Conservation (phyloP, 2,797 vertebrate genomes). For the Bufotes viridis region DNA sequence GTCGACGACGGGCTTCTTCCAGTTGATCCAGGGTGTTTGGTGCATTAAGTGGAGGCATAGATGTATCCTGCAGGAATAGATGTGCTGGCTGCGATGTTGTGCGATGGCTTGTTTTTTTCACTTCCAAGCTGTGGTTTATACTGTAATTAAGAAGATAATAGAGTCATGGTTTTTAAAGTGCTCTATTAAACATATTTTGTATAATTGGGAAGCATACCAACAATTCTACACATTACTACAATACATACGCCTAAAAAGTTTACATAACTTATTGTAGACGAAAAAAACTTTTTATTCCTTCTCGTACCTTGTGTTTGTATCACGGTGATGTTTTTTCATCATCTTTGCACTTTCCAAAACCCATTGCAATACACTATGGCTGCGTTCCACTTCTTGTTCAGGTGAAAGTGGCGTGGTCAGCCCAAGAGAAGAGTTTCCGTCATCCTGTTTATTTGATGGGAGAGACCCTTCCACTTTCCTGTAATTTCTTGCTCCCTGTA, state of each 20-base stretch:
- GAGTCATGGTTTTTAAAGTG: background rate
- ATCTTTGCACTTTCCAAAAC: constrained; percentile 57
- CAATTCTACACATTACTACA: background rate
- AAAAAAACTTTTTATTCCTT: no score
- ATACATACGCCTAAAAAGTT: no score
- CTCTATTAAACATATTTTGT: background rate
- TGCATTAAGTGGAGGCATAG: constrained; percentile 59
- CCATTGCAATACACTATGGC: constrained; percentile 58
- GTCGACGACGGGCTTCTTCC: constrained; percentile 58
- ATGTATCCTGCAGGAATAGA: constrained; percentile 58
- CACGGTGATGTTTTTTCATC: constrained; percentile 59
- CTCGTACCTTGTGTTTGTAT: constrained; percentile 24
- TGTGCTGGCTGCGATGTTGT: constrained; percentile 57
- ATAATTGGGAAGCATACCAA: background rate
- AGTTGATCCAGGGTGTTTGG: constrained; percentile 59
- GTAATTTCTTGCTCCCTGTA: constrained; percentile 35
- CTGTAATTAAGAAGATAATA: constrained; percentile 10
- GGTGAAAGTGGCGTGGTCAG: constrained; percentile 50
- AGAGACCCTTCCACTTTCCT: constrained; percentile 53
- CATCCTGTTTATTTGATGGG: constrained; percentile 19
- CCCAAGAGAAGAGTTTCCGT: background rate
- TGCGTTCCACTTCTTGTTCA: constrained; percentile 58
- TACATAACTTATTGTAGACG: no score
- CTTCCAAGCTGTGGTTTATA: constrained; percentile 30
- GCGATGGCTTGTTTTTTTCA: constrained; percentile 49